Evolutionary conservation across 2,888 invertebrate genomes (phyloP).

Genomic region (Drosophila maculinotata): DNA sequence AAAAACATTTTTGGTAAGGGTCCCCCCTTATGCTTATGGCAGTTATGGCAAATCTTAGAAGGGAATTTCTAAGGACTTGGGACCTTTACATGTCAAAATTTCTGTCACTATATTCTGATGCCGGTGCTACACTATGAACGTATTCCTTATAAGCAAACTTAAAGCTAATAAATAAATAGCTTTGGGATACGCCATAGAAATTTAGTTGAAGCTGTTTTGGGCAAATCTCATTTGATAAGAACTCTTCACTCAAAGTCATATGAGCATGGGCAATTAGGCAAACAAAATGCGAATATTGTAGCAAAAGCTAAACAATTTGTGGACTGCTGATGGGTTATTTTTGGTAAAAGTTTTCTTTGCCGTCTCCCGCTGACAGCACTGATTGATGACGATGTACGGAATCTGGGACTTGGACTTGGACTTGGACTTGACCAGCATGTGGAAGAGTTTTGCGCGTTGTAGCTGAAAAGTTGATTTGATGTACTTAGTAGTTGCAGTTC

Average conservation of each 20-base stretch:
- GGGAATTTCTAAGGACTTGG: no score
- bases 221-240: slow-evolving; percentile 1
- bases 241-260: slow-evolving; percentile 7
- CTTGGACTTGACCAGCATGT: no score
- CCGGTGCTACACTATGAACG: no score
- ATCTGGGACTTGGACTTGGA: slow-evolving; percentile 11
- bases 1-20: no score
- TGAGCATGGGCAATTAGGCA: slow-evolving; percentile 39
- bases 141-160: background rate
- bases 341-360: slow-evolving; percentile 28
- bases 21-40: no score
- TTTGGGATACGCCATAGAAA: background rate
- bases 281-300: slow-evolving; percentile 29
- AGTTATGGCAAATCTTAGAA: no score
- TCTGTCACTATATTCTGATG: no score
- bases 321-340: slow-evolving; percentile 21
- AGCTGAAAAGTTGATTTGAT: slow-evolving; percentile 68
- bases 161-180: background rate
- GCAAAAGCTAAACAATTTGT: slow-evolving; percentile 31
- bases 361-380: slow-evolving; percentile 34
- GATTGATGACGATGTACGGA: slow-evolving; percentile 39
- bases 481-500: slow-evolving; percentile 70
- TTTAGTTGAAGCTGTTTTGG: background rate
- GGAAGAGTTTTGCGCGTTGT: no score
- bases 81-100: no score